Base-by-base conservation (phyloP, 2,113 vertebrate genomes). In the Chinchilla lanigera region DNA sequence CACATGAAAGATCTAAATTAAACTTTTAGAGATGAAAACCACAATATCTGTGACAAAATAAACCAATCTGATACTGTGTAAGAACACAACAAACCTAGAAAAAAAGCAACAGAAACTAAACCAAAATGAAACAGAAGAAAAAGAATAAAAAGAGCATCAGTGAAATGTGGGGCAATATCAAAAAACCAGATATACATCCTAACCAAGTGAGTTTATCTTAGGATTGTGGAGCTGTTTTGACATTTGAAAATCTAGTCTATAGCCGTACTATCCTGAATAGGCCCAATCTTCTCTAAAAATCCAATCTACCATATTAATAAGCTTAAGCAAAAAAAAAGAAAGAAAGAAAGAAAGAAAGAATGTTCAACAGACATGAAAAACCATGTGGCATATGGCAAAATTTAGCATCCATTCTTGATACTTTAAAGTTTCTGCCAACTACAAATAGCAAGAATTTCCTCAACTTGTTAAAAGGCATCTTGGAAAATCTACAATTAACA, bases 401-500 rank as follows among this genome's bases (percentile, higher is more conserved):
- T 71, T n/a, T 35, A 92, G 61, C 0, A 89, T 10, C 71, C 41
- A 89, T 77, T 16, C 61, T 82, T 71, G 84, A 71, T 44, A 87
- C 69, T 77, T 67, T 60, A 16, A 89, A 91, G 83, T 73, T 84
- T 81, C 44, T 81, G 16, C 19, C 71, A 95, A 85, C 19, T 56
- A 92, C 30, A 9, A 92, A 84, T 44, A 50, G 56, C 73, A 92
- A 20, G 26, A 78, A 60, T 33, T 56, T 78, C 41, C 9, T 83
- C 33, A 84, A 83, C 58, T 56, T 65, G 73, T 63, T 77, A 67
- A 89, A 67, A 17, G 33, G 3, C 30, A 87, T 61, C 52, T 78
- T 38, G 52, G 67, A 85, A 96, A 85, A 85, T 56, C n/a, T 81
- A 38, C n/a, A 56, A 38, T 73, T 92, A 89, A 75, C 35, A 82